These are phyloP conservation scores for Hyaena hyaena DNA, from an alignment of 2,113 vertebrate genomes.

Conservation along the genomic window DNA sequence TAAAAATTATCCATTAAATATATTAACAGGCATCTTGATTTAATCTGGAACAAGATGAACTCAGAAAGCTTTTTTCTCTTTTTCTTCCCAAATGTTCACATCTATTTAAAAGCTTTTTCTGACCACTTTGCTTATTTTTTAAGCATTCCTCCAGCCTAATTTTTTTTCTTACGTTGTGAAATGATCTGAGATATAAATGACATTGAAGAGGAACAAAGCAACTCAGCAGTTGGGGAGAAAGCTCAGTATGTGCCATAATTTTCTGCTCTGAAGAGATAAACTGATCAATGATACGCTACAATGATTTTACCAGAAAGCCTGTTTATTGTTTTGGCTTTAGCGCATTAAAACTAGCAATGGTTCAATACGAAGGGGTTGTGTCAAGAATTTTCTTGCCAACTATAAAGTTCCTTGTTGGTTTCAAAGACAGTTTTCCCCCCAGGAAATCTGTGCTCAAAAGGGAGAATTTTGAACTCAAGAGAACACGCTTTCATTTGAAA, in stretches of 20 bases:
- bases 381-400: conserved; percentile 54
- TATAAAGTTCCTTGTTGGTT: conserved; percentile 39
- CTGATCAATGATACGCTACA: conserved; percentile 56
- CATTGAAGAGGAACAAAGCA: conserved; percentile 55
- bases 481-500: conserved; percentile 58
- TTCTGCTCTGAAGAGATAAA: conserved; percentile 66
- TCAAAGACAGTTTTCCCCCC: not conserved
- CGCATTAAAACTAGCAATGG: conserved; percentile 66
- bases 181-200: conserved; percentile 33
- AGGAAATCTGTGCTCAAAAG: conserved; percentile 62
- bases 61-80: conserved; percentile 24
- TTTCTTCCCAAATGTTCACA: not conserved
- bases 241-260: conserved; percentile 18
- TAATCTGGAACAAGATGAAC: conserved; percentile 29
- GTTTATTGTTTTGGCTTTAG: conserved; percentile 67
- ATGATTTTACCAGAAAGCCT: conserved; percentile 65
- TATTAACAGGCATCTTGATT: conserved; percentile 4
- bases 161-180: conserved; percentile 10
- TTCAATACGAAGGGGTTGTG: conserved; percentile 48
- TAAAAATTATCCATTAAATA: conserved; percentile 29
- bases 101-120: conserved; percentile 50
- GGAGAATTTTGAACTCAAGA: conserved; percentile 63
- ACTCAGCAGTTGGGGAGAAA: not conserved
- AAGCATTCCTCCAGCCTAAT: not conserved
- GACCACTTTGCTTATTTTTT: not conserved